Conservation (phyloP, 2,888 invertebrate genomes). For the Drosophila atripex region DNA sequence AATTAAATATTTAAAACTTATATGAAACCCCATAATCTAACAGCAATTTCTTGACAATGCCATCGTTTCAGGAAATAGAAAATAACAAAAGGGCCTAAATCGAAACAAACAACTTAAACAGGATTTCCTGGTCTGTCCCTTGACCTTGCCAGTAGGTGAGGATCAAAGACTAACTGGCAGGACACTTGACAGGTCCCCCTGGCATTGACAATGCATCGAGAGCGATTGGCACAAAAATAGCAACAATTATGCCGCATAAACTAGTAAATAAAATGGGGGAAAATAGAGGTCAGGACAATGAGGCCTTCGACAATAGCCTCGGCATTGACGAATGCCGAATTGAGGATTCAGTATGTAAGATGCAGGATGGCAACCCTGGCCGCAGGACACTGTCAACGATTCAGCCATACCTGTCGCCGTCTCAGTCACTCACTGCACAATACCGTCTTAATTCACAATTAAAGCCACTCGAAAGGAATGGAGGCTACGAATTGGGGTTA, state of each 20-base stretch:
- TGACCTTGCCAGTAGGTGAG: conserved; percentile 54
- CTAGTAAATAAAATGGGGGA: conserved; percentile 65
- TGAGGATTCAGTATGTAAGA: not conserved
- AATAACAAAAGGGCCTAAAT: conserved; percentile 33
- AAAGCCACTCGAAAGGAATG: conserved; percentile 77
- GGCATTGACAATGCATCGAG: conserved; percentile 79
- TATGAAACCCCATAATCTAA: not conserved
- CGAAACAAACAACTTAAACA: conserved; percentile 28
- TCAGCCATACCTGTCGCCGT: conserved; percentile 23
- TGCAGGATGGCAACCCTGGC: conserved; percentile 39
- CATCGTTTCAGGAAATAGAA: conserved; percentile 1
- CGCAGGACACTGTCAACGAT: conserved; percentile 25
- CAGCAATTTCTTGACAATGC: conserved; percentile 26
- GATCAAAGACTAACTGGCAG: conserved; percentile 62
- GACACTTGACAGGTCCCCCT: conserved; percentile 61
- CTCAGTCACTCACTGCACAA: conserved; percentile 62
- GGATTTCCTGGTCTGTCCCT: conserved; percentile 41
- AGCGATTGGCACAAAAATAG: conserved; percentile 66
- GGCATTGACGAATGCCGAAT: conserved; percentile 56
- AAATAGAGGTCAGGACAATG: conserved; percentile 33
- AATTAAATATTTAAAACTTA: no score
- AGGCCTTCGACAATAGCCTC: conserved; percentile 71
- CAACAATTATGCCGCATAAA: conserved; percentile 74
- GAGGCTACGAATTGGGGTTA: not conserved
- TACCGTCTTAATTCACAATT: conserved; percentile 83